Evolutionary conservation across 2,113 vertebrate species (phyloP).

Genomic region (Blennius ocellaris): DNA sequence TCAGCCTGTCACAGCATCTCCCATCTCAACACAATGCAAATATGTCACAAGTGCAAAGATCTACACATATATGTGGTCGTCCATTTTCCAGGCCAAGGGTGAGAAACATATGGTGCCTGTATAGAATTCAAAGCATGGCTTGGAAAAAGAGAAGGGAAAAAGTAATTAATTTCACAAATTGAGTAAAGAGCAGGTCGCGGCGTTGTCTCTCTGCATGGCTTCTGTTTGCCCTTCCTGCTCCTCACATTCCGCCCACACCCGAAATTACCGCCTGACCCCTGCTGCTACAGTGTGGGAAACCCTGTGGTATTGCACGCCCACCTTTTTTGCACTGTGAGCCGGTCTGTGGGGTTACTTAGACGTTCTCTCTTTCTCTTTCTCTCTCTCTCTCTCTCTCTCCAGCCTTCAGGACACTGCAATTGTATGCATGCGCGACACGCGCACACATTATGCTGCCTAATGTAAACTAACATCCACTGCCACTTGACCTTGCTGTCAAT

Average conservation of each 20-base stretch:
- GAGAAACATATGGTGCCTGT: conserved; percentile 22
- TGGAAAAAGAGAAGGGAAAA: neutral
- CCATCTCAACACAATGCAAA: conserved; percentile 59
- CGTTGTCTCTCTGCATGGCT: conserved; percentile 48
- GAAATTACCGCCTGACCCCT: conserved; percentile 61
- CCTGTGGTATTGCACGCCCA: conserved; percentile 55
- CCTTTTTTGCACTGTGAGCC: conserved; percentile 26
- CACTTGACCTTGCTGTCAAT: conserved; percentile 80
- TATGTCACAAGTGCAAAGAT: conserved; percentile 6
- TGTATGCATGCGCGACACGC: neutral
- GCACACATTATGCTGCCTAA: conserved; percentile 61
- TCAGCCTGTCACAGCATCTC: conserved; percentile 2
- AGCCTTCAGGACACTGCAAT: conserved; percentile 28
- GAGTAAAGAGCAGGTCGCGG: conserved; percentile 23
- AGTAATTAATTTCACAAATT: conserved; percentile 52
- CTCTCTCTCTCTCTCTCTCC: conserved; percentile 9
- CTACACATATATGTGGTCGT: neutral
- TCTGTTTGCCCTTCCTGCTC: conserved; percentile 55
- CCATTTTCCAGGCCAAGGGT: conserved; percentile 11
- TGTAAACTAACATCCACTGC: conserved; percentile 75
- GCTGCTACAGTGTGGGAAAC: conserved; percentile 49
- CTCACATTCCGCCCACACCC: conserved; percentile 62
- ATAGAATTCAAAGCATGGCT: conserved; percentile 25
- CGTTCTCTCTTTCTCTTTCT: conserved; percentile 41
- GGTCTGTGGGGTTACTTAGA: conserved; percentile 29